Conservation (phyloP, 92 coral and sea anemone genomes). For the Porites lobata region DNA sequence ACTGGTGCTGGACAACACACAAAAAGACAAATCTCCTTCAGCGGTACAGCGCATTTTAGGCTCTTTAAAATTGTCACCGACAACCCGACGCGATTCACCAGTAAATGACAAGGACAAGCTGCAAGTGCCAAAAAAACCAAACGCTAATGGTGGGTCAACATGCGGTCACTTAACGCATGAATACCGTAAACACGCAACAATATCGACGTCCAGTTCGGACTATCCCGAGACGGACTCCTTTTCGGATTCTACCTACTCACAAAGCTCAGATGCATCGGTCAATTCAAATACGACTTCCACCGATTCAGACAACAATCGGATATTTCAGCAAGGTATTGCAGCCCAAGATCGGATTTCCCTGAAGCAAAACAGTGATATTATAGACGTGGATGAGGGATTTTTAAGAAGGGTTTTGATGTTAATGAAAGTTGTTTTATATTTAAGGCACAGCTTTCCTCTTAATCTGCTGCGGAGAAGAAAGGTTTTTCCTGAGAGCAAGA, state of each 20-base stretch:
- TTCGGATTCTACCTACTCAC: constrained; percentile 86
- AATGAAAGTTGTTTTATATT: constrained; percentile 83
- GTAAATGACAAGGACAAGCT: constrained; percentile 3
- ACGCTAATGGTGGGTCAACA: constrained; percentile 35
- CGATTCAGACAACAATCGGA: constrained; percentile 78
- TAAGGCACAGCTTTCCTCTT: constrained; percentile 70
- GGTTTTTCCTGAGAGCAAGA: constrained; percentile 3
- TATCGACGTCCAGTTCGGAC: constrained; percentile 37
- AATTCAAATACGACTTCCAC: constrained; percentile 82
- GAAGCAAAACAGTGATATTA: constrained; percentile 62
- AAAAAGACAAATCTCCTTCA: constrained; percentile 27
- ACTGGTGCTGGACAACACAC: not conserved
- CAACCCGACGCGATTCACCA: not conserved
- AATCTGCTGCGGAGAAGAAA: constrained; percentile 30
- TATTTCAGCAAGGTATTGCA: constrained; percentile 68
- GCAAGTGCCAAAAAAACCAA: not conserved
- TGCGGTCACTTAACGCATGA: constrained; percentile 34
- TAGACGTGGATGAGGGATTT: constrained; percentile 79
- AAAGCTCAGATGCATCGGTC: constrained; percentile 65
- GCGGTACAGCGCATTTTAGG: constrained; percentile 17
- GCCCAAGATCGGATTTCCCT: constrained; percentile 37
- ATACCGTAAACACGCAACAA: constrained; percentile 48
- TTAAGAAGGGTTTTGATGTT: constrained; percentile 86
- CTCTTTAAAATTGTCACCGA: constrained; percentile 40
- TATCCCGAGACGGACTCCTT: constrained; percentile 54